Evolutionary conservation across 37 sponge, comb jelly and placozoan species (phyloP).

Genomic region (Bolinopsis microptera): DNA sequence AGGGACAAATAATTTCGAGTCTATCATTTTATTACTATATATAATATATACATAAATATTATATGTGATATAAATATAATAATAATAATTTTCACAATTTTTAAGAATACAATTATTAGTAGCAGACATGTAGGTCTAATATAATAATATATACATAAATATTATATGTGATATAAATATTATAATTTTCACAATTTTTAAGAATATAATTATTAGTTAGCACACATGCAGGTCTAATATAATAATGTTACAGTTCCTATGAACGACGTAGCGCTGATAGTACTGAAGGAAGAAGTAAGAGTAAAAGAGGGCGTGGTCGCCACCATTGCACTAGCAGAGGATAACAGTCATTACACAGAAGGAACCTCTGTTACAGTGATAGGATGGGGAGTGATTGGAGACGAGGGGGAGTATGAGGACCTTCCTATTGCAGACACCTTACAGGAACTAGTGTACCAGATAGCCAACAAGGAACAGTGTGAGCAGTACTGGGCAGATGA

Average conservation of each 20-base stretch:
- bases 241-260: background rate
- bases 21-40: no score
- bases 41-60: no score
- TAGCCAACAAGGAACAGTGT: background rate
- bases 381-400: background rate
- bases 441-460: background rate
- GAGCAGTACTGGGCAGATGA: background rate
- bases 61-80: no score
- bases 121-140: no score
- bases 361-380: background rate
- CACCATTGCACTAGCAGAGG: background rate
- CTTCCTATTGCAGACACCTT: background rate
- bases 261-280: background rate
- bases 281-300: background rate
- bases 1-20: no score
- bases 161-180: no score
- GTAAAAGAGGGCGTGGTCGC: background rate
- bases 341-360: background rate
- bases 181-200: no score
- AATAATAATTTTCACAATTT: no score
- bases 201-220: no score
- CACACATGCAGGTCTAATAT: no score
- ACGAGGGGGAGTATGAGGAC: background rate
- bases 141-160: no score
- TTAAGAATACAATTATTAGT: no score